A percentile compares a stretch with the other conserved stretches of the same genome.
phyloP scores from a whole-genome alignment of 2,797 vertebrate genomes.

The Alcedo atthis region DNA sequence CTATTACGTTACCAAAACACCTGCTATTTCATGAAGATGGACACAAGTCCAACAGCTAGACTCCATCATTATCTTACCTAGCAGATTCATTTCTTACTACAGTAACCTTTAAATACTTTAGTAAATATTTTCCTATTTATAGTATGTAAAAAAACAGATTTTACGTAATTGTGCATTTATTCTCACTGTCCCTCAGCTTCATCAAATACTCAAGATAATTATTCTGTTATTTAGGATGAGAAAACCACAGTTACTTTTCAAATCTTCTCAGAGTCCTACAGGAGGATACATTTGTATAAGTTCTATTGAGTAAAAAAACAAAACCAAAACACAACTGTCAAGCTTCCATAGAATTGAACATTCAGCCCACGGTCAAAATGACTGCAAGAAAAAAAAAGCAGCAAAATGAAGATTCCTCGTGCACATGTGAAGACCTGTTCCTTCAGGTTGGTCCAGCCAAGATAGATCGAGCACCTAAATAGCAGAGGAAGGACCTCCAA shows the following conservation, averaged over 20 bases:
- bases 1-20: not conserved
- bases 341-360: not conserved
- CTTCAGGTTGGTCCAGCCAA: not conserved
- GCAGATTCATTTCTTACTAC: not conserved
- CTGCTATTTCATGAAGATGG: not conserved
- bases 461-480: not conserved
- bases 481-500: not conserved
- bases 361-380: not conserved
- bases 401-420: not conserved
- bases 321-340: not conserved
- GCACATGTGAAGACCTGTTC: not conserved
- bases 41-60: not conserved
- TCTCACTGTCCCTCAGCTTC: not conserved
- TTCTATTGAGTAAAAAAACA: not conserved
- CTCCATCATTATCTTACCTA: not conserved
- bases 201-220: not conserved
- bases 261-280: not conserved
- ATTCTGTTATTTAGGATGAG: not conserved
- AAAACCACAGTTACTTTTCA: not conserved
- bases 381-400: not conserved
- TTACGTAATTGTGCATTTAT: not conserved
- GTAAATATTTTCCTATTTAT: not conserved
- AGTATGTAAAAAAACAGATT: not conserved
- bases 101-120: not conserved
- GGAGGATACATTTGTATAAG: not conserved